Conservation (phyloP, 2,797 vertebrate species). For the Tangara arthus region DNA sequence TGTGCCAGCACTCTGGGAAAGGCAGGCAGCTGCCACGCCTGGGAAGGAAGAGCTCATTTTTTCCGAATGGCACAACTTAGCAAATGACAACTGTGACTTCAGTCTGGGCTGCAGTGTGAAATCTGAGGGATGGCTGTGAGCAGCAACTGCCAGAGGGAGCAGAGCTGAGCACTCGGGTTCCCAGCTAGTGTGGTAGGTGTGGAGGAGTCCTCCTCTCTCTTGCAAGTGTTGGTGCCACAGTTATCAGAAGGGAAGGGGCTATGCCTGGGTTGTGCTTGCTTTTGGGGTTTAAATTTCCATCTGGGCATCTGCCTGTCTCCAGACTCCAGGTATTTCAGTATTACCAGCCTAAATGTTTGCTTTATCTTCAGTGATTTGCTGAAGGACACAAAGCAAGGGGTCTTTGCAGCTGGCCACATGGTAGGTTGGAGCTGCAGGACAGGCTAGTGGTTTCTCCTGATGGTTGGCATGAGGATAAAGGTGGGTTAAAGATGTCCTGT, state of each 20-base stretch:
- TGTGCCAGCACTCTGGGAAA: fast-evolving
- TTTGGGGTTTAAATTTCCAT: background rate
- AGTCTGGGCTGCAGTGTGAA: background rate
- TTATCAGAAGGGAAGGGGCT: background rate
- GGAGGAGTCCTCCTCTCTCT: background rate
- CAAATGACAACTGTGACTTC: conserved; percentile 28
- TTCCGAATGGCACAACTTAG: conserved; percentile 5
- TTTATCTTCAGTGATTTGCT: background rate
- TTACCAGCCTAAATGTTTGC: background rate
- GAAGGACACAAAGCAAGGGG: background rate
- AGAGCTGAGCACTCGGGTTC: background rate
- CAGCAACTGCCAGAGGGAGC: conserved; percentile 36
- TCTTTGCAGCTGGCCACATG: background rate
- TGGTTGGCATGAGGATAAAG: background rate
- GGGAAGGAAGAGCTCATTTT: background rate
- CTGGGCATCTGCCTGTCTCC: background rate
- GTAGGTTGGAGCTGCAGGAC: background rate
- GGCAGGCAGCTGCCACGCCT: background rate
- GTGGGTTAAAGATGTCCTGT: background rate
- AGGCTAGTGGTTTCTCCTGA: background rate
- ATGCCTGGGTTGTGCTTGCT: background rate
- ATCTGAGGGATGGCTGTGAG: conserved; percentile 18
- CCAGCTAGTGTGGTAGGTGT: background rate
- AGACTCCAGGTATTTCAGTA: background rate
- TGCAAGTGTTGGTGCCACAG: background rate